Percentiles rank a stretch among this genome's conserved stretches.
Conservation (phyloP, 2,113 vertebrate genomes). For the Ranitomeya variabilis region DNA sequence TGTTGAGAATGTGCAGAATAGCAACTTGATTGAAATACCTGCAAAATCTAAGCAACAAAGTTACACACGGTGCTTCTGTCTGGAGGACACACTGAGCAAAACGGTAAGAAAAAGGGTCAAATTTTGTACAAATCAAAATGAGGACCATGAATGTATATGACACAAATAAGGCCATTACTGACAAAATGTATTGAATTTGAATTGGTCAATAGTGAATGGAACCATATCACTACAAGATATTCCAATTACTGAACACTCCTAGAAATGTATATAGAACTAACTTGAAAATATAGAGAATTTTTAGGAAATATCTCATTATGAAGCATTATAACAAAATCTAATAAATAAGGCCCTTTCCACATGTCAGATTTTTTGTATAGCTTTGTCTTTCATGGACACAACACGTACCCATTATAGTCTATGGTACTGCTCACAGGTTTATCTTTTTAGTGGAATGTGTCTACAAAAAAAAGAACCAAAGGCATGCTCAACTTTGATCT, state of each 20-base stretch:
- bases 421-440: too few species aligned
- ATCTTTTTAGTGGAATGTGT: too few species aligned
- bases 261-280: background rate
- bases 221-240: background rate
- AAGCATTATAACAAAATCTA: background rate
- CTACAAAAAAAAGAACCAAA: too few species aligned
- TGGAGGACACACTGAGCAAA: slow-evolving; percentile 70
- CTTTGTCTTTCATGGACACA: too few species aligned
- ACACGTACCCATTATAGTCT: too few species aligned
- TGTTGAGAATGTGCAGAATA: slow-evolving; percentile 76
- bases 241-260: background rate
- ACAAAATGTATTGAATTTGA: background rate
- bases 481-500: too few species aligned
- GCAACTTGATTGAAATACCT: slow-evolving; percentile 79
- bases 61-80: slow-evolving; percentile 78
- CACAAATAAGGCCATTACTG: background rate
- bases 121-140: background rate
- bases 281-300: background rate
- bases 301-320: background rate
- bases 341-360: too few species aligned
- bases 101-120: slow-evolving; percentile 62
- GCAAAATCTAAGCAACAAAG: slow-evolving; percentile 78
- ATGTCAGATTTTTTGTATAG: too few species aligned
- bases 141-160: background rate
- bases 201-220: background rate